Conservation (phyloP, 2,113 vertebrate species). For the Eulemur rufifrons region DNA sequence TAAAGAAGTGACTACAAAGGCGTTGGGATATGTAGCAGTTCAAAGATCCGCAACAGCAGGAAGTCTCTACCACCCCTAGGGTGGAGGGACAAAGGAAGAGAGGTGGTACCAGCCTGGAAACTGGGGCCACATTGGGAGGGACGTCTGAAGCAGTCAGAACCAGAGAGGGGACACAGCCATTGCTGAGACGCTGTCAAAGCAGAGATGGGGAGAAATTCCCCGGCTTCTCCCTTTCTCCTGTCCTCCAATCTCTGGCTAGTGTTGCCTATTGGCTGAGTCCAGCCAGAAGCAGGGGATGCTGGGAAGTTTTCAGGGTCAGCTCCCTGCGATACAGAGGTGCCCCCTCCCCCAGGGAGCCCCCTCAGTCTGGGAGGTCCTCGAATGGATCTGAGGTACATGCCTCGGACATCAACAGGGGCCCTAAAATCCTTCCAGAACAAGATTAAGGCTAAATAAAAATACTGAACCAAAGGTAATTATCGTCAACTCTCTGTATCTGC, state of each 20-base stretch:
- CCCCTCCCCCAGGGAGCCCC: not conserved
- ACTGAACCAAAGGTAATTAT: not conserved
- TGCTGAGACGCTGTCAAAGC: not conserved
- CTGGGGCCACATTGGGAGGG: not conserved
- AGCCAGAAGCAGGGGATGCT: not conserved
- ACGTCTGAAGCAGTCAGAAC: not conserved
- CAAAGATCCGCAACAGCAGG: not conserved
- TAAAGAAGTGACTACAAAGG: not conserved
- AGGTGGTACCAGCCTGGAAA: not conserved
- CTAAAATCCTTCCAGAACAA: not conserved
- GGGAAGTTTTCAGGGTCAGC: not conserved
- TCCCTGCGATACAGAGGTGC: not conserved
- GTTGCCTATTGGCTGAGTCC: not conserved
- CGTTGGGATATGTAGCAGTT: not conserved
- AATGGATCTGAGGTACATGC: not conserved
- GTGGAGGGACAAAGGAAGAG: not conserved
- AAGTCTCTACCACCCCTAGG: not conserved
- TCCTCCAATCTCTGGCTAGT: not conserved
- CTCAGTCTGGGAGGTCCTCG: not conserved
- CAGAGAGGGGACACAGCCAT: not conserved
- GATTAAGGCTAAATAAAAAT: not conserved
- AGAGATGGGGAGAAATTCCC: rapidly evolving
- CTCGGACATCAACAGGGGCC: not conserved
- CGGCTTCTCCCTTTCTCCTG: not conserved
- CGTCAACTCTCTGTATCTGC: not conserved